phyloP scores from a whole-genome alignment of 2,113 vertebrate genomes.

The mouse (Mus musculus) region DNA sequence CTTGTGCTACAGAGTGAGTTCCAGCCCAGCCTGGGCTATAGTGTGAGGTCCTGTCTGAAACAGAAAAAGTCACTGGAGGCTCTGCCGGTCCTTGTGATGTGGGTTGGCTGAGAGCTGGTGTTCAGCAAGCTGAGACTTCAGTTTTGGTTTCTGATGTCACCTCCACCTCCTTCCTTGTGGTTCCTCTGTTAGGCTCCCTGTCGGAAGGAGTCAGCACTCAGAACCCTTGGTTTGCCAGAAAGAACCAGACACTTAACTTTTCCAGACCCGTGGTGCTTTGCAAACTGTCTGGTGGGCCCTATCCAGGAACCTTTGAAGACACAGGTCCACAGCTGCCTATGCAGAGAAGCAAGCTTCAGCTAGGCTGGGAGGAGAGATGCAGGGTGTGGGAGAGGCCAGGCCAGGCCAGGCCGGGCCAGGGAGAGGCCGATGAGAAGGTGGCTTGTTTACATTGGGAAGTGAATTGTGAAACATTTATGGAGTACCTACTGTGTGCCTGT shows the following conservation, averaged over 20 bases:
- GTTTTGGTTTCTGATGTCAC: background rate
- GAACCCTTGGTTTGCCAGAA: background rate
- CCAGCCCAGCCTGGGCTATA: background rate
- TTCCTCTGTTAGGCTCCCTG: background rate
- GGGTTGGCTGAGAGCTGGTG: background rate
- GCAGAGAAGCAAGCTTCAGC: background rate
- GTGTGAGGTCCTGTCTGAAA: background rate
- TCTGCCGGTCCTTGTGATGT: background rate
- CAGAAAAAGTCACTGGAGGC: background rate
- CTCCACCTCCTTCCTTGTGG: background rate
- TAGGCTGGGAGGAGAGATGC: background rate
- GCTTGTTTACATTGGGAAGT: slow-evolving; percentile 45
- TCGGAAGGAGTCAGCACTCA: background rate
- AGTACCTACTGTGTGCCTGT: background rate
- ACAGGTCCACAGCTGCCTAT: background rate
- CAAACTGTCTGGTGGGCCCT: background rate
- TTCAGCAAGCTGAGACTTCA: background rate
- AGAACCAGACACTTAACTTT: background rate
- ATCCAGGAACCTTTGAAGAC: background rate
- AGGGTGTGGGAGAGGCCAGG: background rate
- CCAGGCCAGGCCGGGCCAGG: background rate
- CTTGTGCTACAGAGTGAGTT: background rate
- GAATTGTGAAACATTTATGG: slow-evolving; percentile 2
- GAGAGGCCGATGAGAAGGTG: background rate
- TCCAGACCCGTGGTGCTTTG: background rate